phyloP scores from a whole-genome alignment of 2,797 vertebrate species.

The Enteromius treurensis region DNA sequence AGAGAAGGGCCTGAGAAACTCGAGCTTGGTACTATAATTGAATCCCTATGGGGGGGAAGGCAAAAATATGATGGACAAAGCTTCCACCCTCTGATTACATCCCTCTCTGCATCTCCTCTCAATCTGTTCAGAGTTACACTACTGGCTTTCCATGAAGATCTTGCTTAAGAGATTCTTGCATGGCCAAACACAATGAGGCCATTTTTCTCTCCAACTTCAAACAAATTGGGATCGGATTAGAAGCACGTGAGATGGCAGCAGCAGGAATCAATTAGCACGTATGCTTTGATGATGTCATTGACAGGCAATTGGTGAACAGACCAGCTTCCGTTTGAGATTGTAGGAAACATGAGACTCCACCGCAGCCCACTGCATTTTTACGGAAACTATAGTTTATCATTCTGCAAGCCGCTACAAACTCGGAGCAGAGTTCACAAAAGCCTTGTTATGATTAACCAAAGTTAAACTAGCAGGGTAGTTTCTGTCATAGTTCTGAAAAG shows the following conservation, averaged over 20 bases:
- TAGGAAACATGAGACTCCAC: slow-evolving; percentile 67
- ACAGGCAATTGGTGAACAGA: slow-evolving; percentile 74
- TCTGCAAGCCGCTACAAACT: not conserved
- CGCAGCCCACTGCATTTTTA: slow-evolving; percentile 34
- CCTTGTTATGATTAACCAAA: not conserved
- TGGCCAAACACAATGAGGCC: slow-evolving; percentile 49
- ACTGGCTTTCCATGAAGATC: not conserved
- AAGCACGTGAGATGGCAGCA: slow-evolving; percentile 61
- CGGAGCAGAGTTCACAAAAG: not conserved
- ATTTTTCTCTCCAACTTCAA: slow-evolving; percentile 51
- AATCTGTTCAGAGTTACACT: slow-evolving; percentile 43
- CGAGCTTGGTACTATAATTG: slow-evolving; percentile 60
- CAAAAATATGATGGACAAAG: slow-evolving; percentile 46
- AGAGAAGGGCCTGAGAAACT: slow-evolving; percentile 55
- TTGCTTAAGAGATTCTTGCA: slow-evolving; percentile 8
- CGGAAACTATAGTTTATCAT: slow-evolving; percentile 49
- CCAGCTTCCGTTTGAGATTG: slow-evolving; percentile 74
- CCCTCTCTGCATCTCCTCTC: slow-evolving; percentile 33
- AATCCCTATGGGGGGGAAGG: slow-evolving; percentile 59
- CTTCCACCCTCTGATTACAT: slow-evolving; percentile 45
- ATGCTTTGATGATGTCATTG: slow-evolving; percentile 83
- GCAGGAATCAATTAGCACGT: slow-evolving; percentile 81
- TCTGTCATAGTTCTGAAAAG: not conserved
- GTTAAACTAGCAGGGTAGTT: not conserved
- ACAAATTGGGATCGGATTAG: slow-evolving; percentile 54